phyloP scores from a whole-genome alignment of 1,140 invertebrate species.

The Coboldia fuscipes region DNA sequence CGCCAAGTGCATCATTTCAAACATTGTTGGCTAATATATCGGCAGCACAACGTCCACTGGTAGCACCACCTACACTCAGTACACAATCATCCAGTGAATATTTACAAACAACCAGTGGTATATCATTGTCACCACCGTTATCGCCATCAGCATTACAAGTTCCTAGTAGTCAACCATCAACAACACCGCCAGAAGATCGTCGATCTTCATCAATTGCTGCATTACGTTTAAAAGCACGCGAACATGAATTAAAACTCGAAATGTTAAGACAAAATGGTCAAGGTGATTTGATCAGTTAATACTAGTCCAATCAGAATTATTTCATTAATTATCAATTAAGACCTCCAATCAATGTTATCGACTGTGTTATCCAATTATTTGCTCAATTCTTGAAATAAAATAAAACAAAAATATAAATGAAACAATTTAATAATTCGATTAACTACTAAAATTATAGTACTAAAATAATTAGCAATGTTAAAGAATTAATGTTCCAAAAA shows the following conservation, averaged over 20 bases:
- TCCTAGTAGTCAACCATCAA: slow-evolving; percentile 19
- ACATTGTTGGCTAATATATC: slow-evolving; percentile 63
- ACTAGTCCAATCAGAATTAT: too few species aligned
- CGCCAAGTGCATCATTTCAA: slow-evolving; percentile 55
- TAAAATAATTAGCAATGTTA: too few species aligned
- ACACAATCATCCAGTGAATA: slow-evolving; percentile 9
- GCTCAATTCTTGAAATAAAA: too few species aligned
- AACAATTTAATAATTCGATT: too few species aligned
- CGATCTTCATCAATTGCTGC: slow-evolving; percentile 77
- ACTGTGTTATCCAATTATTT: too few species aligned
- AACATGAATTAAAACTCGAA: slow-evolving; percentile 73
- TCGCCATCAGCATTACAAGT: slow-evolving; percentile 11
- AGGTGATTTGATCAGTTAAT: slow-evolving; percentile 46
- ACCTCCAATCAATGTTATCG: too few species aligned
- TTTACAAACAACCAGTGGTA: slow-evolving; percentile 3
- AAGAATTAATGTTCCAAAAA: too few species aligned
- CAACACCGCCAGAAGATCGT: slow-evolving; percentile 45
- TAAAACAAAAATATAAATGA: too few species aligned
- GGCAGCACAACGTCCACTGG: slow-evolving; percentile 33
- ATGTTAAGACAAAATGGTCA: slow-evolving; percentile 57
- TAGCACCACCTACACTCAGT: slow-evolving; percentile 17
- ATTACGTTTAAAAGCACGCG: slow-evolving; percentile 70
- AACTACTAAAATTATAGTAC: too few species aligned
- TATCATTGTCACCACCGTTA: slow-evolving; percentile 5
- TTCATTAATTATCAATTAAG: too few species aligned